Percentiles rank a stretch among this genome's conserved stretches.
phyloP scores from a whole-genome alignment of 53 echinoderm and acorn worm genomes.

The Holothuria leucospilota region DNA sequence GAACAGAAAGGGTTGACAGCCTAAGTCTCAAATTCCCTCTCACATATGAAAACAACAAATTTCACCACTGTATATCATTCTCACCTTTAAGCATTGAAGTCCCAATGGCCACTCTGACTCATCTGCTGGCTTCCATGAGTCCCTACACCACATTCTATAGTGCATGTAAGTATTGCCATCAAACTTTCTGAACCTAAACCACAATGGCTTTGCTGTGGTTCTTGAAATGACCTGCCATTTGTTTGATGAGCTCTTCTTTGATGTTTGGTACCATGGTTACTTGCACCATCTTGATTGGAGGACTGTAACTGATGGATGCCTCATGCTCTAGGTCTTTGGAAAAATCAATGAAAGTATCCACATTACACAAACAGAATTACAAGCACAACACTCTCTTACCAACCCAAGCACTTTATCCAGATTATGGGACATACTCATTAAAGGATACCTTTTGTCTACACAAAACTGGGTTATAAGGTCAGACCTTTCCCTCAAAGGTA shows the following conservation, averaged over 20 bases:
- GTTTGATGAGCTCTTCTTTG: slow-evolving; percentile 4
- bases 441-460: too few relatives aligned
- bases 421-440: too few relatives aligned
- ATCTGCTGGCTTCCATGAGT: slow-evolving; percentile 26
- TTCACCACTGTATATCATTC: too few relatives aligned
- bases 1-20: too few relatives aligned
- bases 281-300: background rate
- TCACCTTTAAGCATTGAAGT: slow-evolving; percentile 35
- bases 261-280: slow-evolving; percentile 21
- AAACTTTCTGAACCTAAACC: slow-evolving; percentile 39
- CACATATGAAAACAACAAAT: too few relatives aligned
- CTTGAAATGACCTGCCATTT: slow-evolving; percentile 31
- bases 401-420: too few relatives aligned
- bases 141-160: background rate
- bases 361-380: too few relatives aligned
- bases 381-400: too few relatives aligned
- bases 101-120: slow-evolving; percentile 21
- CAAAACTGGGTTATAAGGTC: too few relatives aligned
- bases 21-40: too few relatives aligned
- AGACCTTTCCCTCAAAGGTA: too few relatives aligned
- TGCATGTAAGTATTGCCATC: slow-evolving; percentile 8
- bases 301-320: background rate
- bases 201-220: slow-evolving; percentile 52
- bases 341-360: background rate
- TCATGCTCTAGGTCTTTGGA: slow-evolving; percentile 13